Evolutionary conservation across 2,797 vertebrate species (phyloP).

Genomic region (Sparidentex hasta): DNA sequence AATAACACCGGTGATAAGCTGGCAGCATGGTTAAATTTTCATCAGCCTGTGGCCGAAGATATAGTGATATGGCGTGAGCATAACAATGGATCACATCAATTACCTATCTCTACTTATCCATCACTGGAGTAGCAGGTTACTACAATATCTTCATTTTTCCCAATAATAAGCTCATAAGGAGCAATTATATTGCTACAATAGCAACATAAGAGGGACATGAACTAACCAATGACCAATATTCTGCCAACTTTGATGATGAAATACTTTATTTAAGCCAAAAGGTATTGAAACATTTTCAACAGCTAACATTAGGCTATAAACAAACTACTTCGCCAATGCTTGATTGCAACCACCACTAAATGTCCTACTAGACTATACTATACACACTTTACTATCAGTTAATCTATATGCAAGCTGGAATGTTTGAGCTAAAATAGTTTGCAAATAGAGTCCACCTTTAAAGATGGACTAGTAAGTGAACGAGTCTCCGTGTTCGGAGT

Average conservation of each 20-base stretch:
- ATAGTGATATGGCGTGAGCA: background rate
- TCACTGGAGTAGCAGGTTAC: background rate
- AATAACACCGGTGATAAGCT: constrained; percentile 38
- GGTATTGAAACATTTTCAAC: too few relatives aligned
- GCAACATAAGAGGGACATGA: background rate
- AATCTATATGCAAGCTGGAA: too few relatives aligned
- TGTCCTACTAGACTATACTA: too few relatives aligned
- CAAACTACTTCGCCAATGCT: too few relatives aligned
- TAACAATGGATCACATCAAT: background rate
- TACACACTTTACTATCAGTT: too few relatives aligned
- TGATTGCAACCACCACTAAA: too few relatives aligned
- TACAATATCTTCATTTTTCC: background rate
- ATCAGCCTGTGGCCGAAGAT: constrained; percentile 22
- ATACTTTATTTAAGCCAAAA: background rate
- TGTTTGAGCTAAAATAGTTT: too few relatives aligned
- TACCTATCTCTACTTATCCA: background rate
- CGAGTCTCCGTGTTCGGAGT: too few relatives aligned
- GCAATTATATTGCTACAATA: background rate
- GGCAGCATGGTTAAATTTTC: constrained; percentile 25
- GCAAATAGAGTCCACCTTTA: too few relatives aligned
- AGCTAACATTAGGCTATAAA: too few relatives aligned
- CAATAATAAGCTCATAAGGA: background rate
- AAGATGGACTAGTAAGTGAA: too few relatives aligned
- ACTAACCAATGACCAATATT: background rate
- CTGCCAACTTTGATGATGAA: background rate